Conservation (phyloP, 2,113 vertebrate genomes). For the Accipiter virgatus region DNA sequence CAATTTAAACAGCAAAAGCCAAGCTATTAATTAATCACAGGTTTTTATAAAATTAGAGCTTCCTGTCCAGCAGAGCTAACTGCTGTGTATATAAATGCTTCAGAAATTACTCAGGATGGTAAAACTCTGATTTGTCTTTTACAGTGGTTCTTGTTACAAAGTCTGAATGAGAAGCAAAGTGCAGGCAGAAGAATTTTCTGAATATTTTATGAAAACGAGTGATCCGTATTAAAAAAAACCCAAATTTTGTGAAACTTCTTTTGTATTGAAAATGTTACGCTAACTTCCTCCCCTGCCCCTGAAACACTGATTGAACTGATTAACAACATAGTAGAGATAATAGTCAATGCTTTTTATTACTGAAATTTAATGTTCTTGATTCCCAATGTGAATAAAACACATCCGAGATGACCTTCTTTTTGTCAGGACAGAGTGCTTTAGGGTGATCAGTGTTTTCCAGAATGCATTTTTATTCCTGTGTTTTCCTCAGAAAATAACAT, state of each 20-base stretch:
- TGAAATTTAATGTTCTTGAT: background rate
- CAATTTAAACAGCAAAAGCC: background rate
- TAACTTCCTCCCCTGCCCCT: background rate
- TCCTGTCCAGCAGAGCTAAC: slow-evolving; percentile 21
- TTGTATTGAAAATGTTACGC: background rate
- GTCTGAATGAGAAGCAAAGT: background rate
- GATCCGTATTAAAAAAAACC: background rate
- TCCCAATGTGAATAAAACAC: background rate
- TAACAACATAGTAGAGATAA: background rate
- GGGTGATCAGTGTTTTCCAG: background rate
- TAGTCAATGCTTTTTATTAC: background rate
- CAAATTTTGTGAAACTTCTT: background rate
- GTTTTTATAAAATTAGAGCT: slow-evolving; percentile 31
- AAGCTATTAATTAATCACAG: background rate
- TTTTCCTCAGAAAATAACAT: background rate
- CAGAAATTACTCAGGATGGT: slow-evolving; percentile 42
- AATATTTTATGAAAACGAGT: background rate
- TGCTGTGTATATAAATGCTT: slow-evolving; percentile 36
- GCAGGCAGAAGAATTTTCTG: background rate
- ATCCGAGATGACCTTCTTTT: background rate
- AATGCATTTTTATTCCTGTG: background rate
- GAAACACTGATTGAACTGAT: background rate
- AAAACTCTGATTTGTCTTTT: background rate
- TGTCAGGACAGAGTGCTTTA: background rate
- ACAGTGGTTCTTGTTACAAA: background rate